phyloP scores from a whole-genome alignment of 2,888 invertebrate genomes.

The Plebejus argus region DNA sequence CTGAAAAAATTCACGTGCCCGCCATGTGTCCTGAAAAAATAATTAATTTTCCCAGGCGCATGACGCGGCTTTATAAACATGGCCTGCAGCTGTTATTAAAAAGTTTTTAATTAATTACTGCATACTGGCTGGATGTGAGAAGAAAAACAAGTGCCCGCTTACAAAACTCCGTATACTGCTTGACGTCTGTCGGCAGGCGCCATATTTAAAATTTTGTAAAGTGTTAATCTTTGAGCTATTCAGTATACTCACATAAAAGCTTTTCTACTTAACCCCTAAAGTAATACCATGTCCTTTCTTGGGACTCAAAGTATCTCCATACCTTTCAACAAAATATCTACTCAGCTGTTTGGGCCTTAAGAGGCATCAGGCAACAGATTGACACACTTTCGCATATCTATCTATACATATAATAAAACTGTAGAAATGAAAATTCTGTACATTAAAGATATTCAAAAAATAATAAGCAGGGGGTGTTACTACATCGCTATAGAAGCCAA shows the following conservation, averaged over 20 bases:
- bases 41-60: slow-evolving; percentile 25
- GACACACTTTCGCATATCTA: too few species aligned
- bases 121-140: slow-evolving; percentile 17
- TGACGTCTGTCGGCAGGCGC: slow-evolving; percentile 15
- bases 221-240: not conserved
- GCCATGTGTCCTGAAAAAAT: slow-evolving; percentile 29
- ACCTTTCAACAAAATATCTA: too few species aligned
- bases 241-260: not conserved
- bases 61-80: slow-evolving; percentile 22
- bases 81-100: slow-evolving; percentile 29
- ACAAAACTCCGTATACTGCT: not conserved
- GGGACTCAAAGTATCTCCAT: too few species aligned
- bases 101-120: slow-evolving; percentile 30
- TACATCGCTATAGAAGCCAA: too few species aligned
- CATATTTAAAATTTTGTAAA: not conserved
- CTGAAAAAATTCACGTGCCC: slow-evolving; percentile 6
- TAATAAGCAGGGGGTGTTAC: too few species aligned
- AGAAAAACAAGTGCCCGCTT: slow-evolving; percentile 22
- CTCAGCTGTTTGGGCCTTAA: too few species aligned
- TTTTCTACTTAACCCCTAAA: not conserved
- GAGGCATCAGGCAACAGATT: too few species aligned
- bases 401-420: too few species aligned
- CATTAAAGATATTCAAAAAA: too few species aligned
- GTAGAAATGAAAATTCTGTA: too few species aligned
- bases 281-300: too few species aligned